Evolutionary conservation across 2,888 invertebrate species (phyloP), one percentile per base, ranked within the genome.

Genomic region (Carterocephalus palaemon): DNA sequence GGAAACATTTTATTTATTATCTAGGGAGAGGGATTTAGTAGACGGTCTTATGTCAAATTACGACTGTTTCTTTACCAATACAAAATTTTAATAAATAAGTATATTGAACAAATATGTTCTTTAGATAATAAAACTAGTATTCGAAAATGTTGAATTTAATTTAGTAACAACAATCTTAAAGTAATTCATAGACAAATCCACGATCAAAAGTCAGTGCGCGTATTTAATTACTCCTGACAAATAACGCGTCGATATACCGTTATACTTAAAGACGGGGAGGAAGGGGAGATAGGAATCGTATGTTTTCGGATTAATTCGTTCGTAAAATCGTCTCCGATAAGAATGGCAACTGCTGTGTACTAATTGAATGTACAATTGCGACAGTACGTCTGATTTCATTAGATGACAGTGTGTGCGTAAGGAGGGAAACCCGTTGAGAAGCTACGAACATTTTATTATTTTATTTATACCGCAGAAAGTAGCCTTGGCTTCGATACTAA

Each of bases 221-320:
- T 77, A 78, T 76, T 80, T 82, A 84, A 83, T 83, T 83, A 82
- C 80, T 63, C 74, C 75, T 72, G 64, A 73, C 77, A 80, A 81
- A 82, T 71, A 83, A 46, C 54, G 68, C 70, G 68, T 75, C 75
- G 71, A 78, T 76, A 70, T 72, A 69, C 60, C 65, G 67, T 67
- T 64, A 64, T 60, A 71, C 60, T 62, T 63, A 60, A 62, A 69
- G 70, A 64, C 56, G 64, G 70, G 70, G 70, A 65, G 73, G 62
- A 57, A 63, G 69, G 73, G 84, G 76, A 81, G 82, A 82, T 82
- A 79, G 70, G 67, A 78, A 81, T 84, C 85, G 83, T 85, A 83
- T 85, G 85, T 84, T 86, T 86, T 84, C 80, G 82, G 81, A 85
- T 84, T 84, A 84, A 86, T 86, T 86, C 85, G 83, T 82, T 86